phyloP scores from a whole-genome alignment of 2,797 vertebrate genomes.

The Pangasius krempfi region DNA sequence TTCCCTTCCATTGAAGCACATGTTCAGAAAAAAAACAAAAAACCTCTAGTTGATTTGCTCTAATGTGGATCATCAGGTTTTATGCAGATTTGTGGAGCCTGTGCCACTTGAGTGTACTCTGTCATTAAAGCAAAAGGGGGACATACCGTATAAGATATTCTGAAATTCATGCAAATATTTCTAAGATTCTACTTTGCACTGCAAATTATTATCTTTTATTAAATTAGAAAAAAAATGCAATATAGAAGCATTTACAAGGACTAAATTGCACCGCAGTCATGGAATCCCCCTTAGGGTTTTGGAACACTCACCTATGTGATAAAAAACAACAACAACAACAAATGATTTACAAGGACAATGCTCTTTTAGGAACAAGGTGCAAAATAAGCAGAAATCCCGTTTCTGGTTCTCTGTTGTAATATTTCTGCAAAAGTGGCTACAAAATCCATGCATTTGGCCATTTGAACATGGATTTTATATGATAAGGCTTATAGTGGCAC shows the following conservation, averaged over 20 bases:
- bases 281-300: not conserved
- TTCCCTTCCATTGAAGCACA: not conserved
- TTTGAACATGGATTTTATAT: slow-evolving; percentile 21
- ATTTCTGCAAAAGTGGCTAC: slow-evolving; percentile 20
- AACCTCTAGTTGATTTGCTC: too few relatives aligned
- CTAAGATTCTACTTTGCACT: not conserved
- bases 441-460: slow-evolving; percentile 8
- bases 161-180: not conserved
- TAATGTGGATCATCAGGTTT: not conserved
- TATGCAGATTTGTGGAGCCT: not conserved
- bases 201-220: not conserved
- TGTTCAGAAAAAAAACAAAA: too few relatives aligned
- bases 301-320: not conserved
- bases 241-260: not conserved
- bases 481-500: slow-evolving; percentile 19
- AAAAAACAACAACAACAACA: too few relatives aligned
- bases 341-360: not conserved
- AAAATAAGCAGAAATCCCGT: not conserved
- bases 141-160: not conserved
- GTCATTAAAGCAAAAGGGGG: not conserved
- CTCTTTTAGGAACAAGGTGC: not conserved
- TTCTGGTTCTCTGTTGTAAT: not conserved
- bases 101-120: not conserved
- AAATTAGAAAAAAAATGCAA: not conserved
- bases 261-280: not conserved